These are phyloP conservation scores for Hippopotamus amphibius DNA, from an alignment of 2,113 vertebrate species.

Conservation along the genomic window DNA sequence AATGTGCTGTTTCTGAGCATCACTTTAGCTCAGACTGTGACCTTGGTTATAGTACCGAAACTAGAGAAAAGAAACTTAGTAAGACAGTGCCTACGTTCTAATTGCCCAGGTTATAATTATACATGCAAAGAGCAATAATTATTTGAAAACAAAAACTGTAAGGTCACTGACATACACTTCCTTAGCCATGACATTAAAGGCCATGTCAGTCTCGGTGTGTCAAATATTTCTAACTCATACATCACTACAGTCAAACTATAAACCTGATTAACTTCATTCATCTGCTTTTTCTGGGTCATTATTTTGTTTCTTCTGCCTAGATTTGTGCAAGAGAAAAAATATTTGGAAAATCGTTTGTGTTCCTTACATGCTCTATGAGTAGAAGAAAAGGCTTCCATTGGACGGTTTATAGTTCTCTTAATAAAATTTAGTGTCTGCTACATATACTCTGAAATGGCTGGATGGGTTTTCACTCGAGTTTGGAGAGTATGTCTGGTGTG, in stretches of 20 bases:
- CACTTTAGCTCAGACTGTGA: not conserved
- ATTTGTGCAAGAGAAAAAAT: not conserved
- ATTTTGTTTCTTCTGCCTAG: slow-evolving; percentile 56
- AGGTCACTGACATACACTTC: slow-evolving; percentile 52
- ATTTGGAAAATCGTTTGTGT: not conserved
- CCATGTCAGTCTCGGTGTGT: not conserved
- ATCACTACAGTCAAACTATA: slow-evolving; percentile 61
- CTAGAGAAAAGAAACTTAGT: not conserved
- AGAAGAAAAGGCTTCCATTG: not conserved
- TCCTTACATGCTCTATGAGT: not conserved
- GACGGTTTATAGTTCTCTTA: slow-evolving; percentile 12
- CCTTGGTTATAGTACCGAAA: not conserved
- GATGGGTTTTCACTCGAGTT: not conserved
- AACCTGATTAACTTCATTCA: slow-evolving; percentile 50
- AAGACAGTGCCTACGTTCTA: not conserved
- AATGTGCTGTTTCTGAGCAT: rapidly evolving
- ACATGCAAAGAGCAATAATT: slow-evolving; percentile 54
- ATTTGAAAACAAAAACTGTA: slow-evolving; percentile 69
- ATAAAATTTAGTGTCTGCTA: slow-evolving; percentile 38
- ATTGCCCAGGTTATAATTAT: slow-evolving; percentile 36
- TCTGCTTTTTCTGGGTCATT: slow-evolving; percentile 45
- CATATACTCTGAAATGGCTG: not conserved
- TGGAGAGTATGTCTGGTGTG: not conserved
- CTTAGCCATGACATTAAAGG: not conserved
- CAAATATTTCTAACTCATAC: slow-evolving; percentile 49